These are phyloP conservation scores for Tenthredo scrophulariae DNA, from an alignment of 2,888 invertebrate species.

Conservation along the genomic window DNA sequence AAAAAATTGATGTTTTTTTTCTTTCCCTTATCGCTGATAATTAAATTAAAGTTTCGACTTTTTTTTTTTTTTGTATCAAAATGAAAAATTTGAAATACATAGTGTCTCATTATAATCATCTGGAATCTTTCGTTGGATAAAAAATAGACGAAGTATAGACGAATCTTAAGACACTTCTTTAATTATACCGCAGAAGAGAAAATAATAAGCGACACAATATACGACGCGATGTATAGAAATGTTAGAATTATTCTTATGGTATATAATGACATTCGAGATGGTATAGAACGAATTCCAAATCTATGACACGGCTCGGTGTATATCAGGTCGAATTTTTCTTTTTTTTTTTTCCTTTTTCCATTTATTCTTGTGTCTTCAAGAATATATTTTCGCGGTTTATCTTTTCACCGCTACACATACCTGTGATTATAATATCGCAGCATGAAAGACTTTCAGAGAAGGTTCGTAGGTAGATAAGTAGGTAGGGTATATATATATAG, in stretches of 20 bases:
- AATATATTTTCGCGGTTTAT: conserved; percentile 20
- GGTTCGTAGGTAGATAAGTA: neutral
- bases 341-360: neutral
- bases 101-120: neutral
- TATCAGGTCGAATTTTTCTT: neutral
- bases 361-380: neutral
- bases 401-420: neutral
- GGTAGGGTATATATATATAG: neutral
- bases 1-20: neutral
- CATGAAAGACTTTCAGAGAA: neutral
- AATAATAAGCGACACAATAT: neutral
- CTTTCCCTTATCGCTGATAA: no score
- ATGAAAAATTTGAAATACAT: neutral
- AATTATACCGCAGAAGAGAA: neutral
- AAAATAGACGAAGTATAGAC: neutral
- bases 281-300: neutral
- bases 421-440: neutral
- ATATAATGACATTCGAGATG: conserved; percentile 17
- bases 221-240: neutral
- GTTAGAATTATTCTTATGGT: neutral
- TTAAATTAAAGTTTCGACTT: neutral
- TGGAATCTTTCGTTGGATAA: neutral
- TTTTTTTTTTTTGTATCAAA: neutral
- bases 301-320: neutral
- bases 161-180: neutral